Base-by-base conservation (phyloP, 2,797 vertebrate genomes). In the Benthosema pterotum region DNA sequence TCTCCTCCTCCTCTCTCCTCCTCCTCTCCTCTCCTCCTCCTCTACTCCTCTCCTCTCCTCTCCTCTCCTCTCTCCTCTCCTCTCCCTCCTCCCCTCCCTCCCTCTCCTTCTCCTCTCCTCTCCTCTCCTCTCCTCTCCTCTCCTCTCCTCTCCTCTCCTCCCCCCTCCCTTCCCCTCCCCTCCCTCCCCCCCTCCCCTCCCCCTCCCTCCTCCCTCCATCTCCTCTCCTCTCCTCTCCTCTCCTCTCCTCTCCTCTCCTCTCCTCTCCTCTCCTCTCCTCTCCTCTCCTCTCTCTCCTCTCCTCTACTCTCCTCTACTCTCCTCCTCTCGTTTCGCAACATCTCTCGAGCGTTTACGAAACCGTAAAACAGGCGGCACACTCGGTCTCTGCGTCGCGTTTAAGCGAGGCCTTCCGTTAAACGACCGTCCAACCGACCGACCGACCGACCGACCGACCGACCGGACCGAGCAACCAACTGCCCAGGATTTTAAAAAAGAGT, bases 291-390 rank as follows among this genome's bases (percentile, higher is more conserved):
- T 53, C 51, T 19, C 47, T 79, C 78, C 79, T 71, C 69, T 71
- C 65, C 43, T 45, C 49, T 32, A 62, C 70, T 64, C 56, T 57
- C 59, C 74, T 67, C 67, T 48, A 49, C 58, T 25, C 60, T 38
- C 38, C 52, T 71, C 69, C 72, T 66, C 72, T 91, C 84, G 87
- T 92, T 93, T 91, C 90, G 91, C 91, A 91, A 92, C 87, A 91
- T 91, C 85, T 57, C 87, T 87, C n/a, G 87, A 86, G 91, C 83
- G 78, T 93, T 92, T 93, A 93, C 83, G 83, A 91, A 88, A 90
- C 85, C 89, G 90, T 92, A 93, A 94, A 93, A 93, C 90, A 92
- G 77, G 84, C 84, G 90, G 83, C 70, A 83, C 63, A 77, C 89
- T 92, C 82, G 79, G 89, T 89, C 83, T 90, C 89, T 92, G 90